These are phyloP conservation scores for Scaptomyza pallida DNA, from an alignment of 1,140 invertebrate species.

Conservation along the genomic window DNA sequence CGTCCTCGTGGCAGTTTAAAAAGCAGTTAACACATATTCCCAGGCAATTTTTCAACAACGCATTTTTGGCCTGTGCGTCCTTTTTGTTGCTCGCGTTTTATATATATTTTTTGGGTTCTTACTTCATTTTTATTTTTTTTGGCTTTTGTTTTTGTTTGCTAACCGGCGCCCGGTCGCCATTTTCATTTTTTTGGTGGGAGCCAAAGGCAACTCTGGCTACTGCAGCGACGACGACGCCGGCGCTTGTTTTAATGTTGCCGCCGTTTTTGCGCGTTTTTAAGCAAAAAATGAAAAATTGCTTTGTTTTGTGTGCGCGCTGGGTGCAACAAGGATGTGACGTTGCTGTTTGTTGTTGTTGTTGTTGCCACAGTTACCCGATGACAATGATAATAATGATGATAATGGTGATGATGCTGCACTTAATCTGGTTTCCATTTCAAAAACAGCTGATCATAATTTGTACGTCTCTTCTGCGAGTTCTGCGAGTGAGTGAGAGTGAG, in stretches of 20 bases:
- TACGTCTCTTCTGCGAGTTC: neutral
- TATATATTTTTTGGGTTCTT: neutral
- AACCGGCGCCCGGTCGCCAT: slow-evolving; percentile 52
- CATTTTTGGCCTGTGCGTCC: slow-evolving; percentile 71
- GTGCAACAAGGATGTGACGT: slow-evolving; percentile 42
- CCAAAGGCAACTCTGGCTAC: slow-evolving; percentile 22
- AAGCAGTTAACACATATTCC: slow-evolving; percentile 84
- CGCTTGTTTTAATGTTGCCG: slow-evolving; percentile 58
- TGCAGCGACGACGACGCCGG: slow-evolving; percentile 22
- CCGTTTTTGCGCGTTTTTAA: slow-evolving; percentile 69
- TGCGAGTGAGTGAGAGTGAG: too few relatives aligned
- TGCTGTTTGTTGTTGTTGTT: slow-evolving; percentile 49
- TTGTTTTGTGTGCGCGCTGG: slow-evolving; percentile 48
- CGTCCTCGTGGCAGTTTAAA: slow-evolving; percentile 83
- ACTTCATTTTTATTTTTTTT: slow-evolving; percentile 1
- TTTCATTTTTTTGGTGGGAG: slow-evolving; percentile 50
- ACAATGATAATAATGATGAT: slow-evolving; percentile 45
- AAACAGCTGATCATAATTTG: slow-evolving; percentile 51
- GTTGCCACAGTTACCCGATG: slow-evolving; percentile 42
- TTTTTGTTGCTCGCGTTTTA: slow-evolving; percentile 31
- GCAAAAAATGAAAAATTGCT: slow-evolving; percentile 80
- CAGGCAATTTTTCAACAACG: slow-evolving; percentile 82
- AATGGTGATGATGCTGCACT: slow-evolving; percentile 76
- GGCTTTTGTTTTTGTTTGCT: slow-evolving; percentile 17
- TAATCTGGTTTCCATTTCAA: slow-evolving; percentile 72